phyloP scores from a whole-genome alignment of 2,888 invertebrate genomes.

The Drosophila mettleri region DNA sequence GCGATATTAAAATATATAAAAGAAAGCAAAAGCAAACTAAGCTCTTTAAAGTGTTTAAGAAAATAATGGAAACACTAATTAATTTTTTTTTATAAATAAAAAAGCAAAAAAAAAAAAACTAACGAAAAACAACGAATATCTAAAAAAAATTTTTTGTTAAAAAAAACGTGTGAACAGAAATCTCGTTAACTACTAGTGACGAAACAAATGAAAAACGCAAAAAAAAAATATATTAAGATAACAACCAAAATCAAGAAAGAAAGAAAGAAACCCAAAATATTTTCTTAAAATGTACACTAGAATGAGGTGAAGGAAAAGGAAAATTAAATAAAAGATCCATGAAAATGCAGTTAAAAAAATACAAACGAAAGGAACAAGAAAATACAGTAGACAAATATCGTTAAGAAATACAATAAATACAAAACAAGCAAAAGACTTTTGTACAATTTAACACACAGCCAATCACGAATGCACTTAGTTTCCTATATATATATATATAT shows the following conservation, averaged over 20 bases:
- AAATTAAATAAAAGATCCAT: slow-evolving; percentile 2
- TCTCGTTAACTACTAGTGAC: slow-evolving; percentile 71
- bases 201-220: slow-evolving; percentile 25
- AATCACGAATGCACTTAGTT: slow-evolving; percentile 68
- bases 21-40: neutral
- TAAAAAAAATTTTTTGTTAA: slow-evolving; percentile 45
- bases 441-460: slow-evolving; percentile 29
- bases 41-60: slow-evolving; percentile 40
- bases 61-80: slow-evolving; percentile 32
- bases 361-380: slow-evolving; percentile 1
- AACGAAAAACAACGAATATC: slow-evolving; percentile 11
- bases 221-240: slow-evolving; percentile 19
- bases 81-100: slow-evolving; percentile 11
- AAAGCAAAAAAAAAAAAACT: neutral
- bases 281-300: slow-evolving; percentile 33
- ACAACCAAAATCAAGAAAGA: slow-evolving; percentile 33
- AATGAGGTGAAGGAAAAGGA: neutral
- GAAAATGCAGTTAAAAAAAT: neutral
- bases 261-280: slow-evolving; percentile 51
- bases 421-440: slow-evolving; percentile 40
- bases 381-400: slow-evolving; percentile 19
- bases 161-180: slow-evolving; percentile 68
- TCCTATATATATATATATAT: slow-evolving; percentile 66
- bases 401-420: slow-evolving; percentile 10
- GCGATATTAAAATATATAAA: slow-evolving; percentile 50